phyloP scores from a whole-genome alignment of 2,113 vertebrate species.

The Perccottus glenii region DNA sequence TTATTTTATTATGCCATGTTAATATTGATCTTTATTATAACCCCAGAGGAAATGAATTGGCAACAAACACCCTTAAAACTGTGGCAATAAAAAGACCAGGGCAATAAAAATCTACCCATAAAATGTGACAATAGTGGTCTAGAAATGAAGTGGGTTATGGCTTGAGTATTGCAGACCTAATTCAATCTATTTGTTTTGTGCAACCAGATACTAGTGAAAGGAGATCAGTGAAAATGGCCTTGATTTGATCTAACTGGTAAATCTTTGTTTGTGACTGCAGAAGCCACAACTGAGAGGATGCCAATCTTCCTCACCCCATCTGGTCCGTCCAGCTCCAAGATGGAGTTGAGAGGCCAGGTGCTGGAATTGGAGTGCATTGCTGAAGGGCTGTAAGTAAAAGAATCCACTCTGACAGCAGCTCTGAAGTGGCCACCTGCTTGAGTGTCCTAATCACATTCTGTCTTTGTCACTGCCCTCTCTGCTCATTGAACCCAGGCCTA shows the following conservation, averaged over 20 bases:
- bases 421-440: slow-evolving; percentile 18
- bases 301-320: slow-evolving; percentile 88
- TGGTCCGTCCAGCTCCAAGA: slow-evolving; percentile 85
- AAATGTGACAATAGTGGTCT: slow-evolving; percentile 30
- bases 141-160: slow-evolving; percentile 13
- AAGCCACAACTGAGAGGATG: slow-evolving; percentile 84
- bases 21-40: slow-evolving; percentile 4
- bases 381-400: slow-evolving; percentile 91
- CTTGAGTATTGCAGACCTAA: not conserved
- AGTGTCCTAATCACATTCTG: not conserved
- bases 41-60: slow-evolving; percentile 14
- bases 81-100: slow-evolving; percentile 20
- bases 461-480: not conserved
- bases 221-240: slow-evolving; percentile 10
- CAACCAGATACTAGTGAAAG: not conserved
- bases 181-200: not conserved
- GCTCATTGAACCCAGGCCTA: slow-evolving; percentile 81
- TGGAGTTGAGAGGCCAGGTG: slow-evolving; percentile 89
- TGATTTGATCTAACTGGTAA: slow-evolving; percentile 17
- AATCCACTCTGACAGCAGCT: slow-evolving; percentile 4
- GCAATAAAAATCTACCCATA: slow-evolving; percentile 26
- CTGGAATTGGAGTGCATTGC: slow-evolving; percentile 95
- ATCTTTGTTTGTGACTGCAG: slow-evolving; percentile 69
- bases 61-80: slow-evolving; percentile 16
- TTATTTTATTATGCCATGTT: not conserved